Base-by-base conservation (phyloP, 2,888 invertebrate species). In the Cerceris rybyensis region DNA sequence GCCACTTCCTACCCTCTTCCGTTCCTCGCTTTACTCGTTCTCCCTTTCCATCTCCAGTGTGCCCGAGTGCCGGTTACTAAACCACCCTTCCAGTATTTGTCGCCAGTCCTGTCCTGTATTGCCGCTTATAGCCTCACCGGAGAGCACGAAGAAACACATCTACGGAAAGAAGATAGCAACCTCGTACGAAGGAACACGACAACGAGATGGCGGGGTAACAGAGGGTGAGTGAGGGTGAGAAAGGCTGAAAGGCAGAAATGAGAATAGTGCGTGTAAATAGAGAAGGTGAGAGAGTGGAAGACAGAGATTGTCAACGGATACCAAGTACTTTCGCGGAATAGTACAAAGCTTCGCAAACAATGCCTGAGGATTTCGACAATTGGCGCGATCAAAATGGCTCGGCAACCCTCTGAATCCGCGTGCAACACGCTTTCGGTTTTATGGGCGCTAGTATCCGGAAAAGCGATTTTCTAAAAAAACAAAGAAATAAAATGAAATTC, bases 261-360 rank as follows among this genome's bases (percentile, higher is more conserved):
- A 28, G 28, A 28, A 28, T 28, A 28, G 28, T 43, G 42, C 14
- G 17, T 42, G 39, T 14, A 8, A 41, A 42, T 46, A n/a, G 46
- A 17, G 28, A 17, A 52, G 8, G 11, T 5, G 14, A 13, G 7
- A 9, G 0, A 2, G n/a, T 11, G 8, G 28, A 9, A 46, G n/a
- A 11, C 0, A 13, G 50, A 41, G 59, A 42, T 28, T 58, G 71
- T 11, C 54, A 60, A 57, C n/a, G 49, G 58, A 55, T 43, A 58
- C 66, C 14, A 14, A n/a, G 69, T 63, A 66, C 66, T 78, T 77
- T 68, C 75, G 74, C 78, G 71, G 59, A 70, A 78, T 80, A 70
- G 78, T 77, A 85, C 87, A 88, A 87, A 86, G 83, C 81, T 80
- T 81, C 50, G 82, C 81, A 86, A 84, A 88, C 87, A 87, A 89